Percentiles rank a stretch among this genome's conserved stretches.
These are phyloP conservation scores for Seira ritae DNA, from an alignment of 2,888 invertebrate genomes.

Conservation along the genomic window DNA sequence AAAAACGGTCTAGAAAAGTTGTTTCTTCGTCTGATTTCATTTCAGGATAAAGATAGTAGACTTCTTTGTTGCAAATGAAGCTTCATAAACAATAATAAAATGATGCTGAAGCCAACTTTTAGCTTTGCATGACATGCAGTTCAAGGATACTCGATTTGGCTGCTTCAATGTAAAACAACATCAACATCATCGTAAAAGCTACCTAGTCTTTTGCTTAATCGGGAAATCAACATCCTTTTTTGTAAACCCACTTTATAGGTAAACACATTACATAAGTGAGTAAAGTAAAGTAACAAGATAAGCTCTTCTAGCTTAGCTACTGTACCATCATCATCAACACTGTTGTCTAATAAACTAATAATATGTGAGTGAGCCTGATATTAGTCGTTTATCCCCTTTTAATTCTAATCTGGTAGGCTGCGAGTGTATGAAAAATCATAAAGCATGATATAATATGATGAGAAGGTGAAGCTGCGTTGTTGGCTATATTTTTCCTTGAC, in stretches of 20 bases:
- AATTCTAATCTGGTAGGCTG: not conserved
- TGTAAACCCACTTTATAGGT: not conserved
- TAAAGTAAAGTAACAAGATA: not conserved
- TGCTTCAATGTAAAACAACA: not conserved
- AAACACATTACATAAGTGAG: constrained; percentile 4
- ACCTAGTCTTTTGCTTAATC: not conserved
- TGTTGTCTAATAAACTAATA: not conserved
- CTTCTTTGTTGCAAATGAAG: constrained; percentile 3
- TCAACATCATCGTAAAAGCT: not conserved
- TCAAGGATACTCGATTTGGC: constrained; percentile 1
- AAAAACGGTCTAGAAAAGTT: constrained; percentile 4
- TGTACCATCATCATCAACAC: not conserved
- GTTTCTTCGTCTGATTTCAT: not conserved
- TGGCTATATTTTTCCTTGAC: constrained; percentile 4
- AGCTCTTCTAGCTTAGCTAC: not conserved
- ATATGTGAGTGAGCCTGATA: no score
- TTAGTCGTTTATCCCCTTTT: constrained; percentile 8
- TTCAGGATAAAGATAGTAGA: not conserved
- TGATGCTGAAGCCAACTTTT: not conserved
- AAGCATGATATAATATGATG: constrained; percentile 17
- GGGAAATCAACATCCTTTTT: constrained; percentile 14
- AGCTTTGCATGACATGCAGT: constrained; percentile 16
- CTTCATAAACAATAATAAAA: not conserved
- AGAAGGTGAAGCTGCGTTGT: not conserved
- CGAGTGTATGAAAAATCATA: no score